These are phyloP conservation scores for Chrysoperla carnea DNA, from an alignment of 1,140 invertebrate species.

Conservation along the genomic window DNA sequence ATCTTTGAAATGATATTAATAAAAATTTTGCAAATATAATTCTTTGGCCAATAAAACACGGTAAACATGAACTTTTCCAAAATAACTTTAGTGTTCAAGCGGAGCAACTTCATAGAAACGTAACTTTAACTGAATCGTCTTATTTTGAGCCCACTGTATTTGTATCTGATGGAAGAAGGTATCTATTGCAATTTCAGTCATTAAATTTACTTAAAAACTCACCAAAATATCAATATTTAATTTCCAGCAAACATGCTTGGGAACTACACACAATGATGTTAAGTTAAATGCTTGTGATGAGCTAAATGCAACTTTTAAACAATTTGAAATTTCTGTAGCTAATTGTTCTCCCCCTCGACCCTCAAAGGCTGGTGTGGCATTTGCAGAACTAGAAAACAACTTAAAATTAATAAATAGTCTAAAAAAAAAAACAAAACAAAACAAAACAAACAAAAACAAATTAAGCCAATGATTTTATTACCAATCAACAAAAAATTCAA, in stretches of 20 bases:
- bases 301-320: constrained; percentile 60
- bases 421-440: constrained; percentile 3
- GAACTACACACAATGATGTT: constrained; percentile 61
- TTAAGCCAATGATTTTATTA: constrained; percentile 22
- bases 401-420: constrained; percentile 4
- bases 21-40: too few species aligned
- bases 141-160: too few species aligned
- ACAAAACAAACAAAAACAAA: too few species aligned
- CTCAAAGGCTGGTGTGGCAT: constrained; percentile 91
- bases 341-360: constrained; percentile 83
- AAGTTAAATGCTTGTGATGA: constrained; percentile 61
- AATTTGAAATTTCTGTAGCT: constrained; percentile 62
- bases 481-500: constrained; percentile 95
- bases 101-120: too few species aligned
- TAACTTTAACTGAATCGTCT: too few species aligned
- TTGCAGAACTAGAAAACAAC: constrained; percentile 57
- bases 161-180: too few species aligned
- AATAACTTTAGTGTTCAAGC: too few species aligned
- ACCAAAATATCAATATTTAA: constrained; percentile 86
- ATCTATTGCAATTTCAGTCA: too few species aligned
- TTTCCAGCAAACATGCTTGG: constrained; percentile 80
- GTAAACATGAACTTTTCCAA: too few species aligned
- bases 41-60: too few species aligned
- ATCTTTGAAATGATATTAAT: too few species aligned
- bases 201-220: too few species aligned